Evolutionary conservation across 2,888 invertebrate genomes (phyloP).

Genomic region (Lordiphosa fenestrarum): DNA sequence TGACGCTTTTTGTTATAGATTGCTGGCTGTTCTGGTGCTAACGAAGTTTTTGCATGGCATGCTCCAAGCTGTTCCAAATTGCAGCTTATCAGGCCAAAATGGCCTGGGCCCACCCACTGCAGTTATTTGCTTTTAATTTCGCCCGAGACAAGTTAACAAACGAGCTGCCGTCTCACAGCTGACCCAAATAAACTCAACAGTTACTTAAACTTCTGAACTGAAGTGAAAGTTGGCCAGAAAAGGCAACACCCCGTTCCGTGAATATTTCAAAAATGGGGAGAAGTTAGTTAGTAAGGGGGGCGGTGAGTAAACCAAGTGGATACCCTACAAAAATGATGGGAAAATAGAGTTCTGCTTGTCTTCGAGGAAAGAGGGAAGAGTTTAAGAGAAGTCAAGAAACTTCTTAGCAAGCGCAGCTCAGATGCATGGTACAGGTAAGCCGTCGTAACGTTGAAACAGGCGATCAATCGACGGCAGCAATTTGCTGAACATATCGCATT

Average conservation of each 20-base stretch:
- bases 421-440: too few relatives aligned
- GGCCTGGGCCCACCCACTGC: constrained; percentile 32
- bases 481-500: too few relatives aligned
- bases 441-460: too few relatives aligned
- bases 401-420: too few relatives aligned
- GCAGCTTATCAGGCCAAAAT: constrained; percentile 62
- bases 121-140: constrained; percentile 73
- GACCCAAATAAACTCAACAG: constrained; percentile 54
- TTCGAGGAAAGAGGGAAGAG: too few relatives aligned
- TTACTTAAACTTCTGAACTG: constrained; percentile 43
- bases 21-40: constrained; percentile 30
- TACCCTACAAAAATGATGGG: too few relatives aligned
- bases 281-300: not conserved
- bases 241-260: constrained; percentile 12
- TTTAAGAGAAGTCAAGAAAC: too few relatives aligned
- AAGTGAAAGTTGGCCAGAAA: constrained; percentile 24
- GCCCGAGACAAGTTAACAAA: constrained; percentile 60
- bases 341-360: too few relatives aligned
- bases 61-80: constrained; percentile 45
- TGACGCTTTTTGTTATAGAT: constrained; percentile 59
- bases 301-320: too few relatives aligned
- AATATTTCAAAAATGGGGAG: constrained; percentile 26
- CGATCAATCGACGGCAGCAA: too few relatives aligned
- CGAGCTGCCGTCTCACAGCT: constrained; percentile 48
- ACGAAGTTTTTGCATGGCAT: constrained; percentile 56